Base-by-base conservation (phyloP, 23 tunicate species). In the Styela plicata region DNA sequence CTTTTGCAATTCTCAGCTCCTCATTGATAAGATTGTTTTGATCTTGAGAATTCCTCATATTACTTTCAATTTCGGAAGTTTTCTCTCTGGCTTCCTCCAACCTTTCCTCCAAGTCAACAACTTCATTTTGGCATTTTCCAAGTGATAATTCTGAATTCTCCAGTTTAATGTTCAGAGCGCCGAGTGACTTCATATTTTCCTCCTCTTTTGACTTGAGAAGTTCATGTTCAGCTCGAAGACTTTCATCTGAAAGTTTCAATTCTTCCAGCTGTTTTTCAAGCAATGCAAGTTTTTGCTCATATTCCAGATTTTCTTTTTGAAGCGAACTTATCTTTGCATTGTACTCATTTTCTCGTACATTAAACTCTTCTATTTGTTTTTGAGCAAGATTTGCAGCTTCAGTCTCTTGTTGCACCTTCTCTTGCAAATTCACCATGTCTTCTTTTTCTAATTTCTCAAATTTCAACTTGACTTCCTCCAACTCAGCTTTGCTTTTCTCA, bases 41-140 rank as follows among this genome's bases (percentile, higher is more conserved):
- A 44, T 44, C 57, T 13, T 44, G 57, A 44, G 57, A 44, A 44
- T 44, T 13, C 13, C 13, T 44, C 7, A 44, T 44, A 5, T 13
- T 44, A 13, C 13, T 44, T 29, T 67, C 71, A 22, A 67, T 29
- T 67, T 18, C 31, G 21, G n/a, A 23, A 62, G n/a, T 21, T 62
- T 62, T 62, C 22, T 29, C 71, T 16, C 24, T 67, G 22, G 31
- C 71, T 67, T 67, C 71, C 31, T 67, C 71, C 71, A 67, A 25
- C 31, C 13, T 67, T 24, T 67, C 22, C 31, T 67, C n/a, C 22
- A 67, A 67, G 19, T 67, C 71, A 25, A 16, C 71, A 67, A 29
- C 24, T 67, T 24, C 22, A 18, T 24, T 16, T 18, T 67, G 31
- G 22, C 24, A 18, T 18, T 67, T 27, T 18, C 24, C 30, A 22